A percentile compares a stretch with the other conserved stretches of the same genome.
These are phyloP conservation scores for Dasyurus viverrinus DNA, from an alignment of 2,113 vertebrate species.

Conservation along the genomic window DNA sequence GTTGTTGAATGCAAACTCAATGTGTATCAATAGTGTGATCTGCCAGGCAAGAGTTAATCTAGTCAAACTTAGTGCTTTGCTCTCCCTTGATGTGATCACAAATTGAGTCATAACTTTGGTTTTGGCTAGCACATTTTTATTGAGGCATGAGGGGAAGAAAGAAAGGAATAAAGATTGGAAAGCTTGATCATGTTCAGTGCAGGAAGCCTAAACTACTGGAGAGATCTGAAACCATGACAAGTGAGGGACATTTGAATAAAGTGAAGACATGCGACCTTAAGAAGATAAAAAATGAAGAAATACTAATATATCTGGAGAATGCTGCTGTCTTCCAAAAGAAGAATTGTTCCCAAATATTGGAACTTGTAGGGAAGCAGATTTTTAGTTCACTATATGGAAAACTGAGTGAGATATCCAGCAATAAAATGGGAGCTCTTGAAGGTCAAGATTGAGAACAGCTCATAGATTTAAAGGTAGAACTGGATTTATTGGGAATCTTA, in stretches of 20 bases:
- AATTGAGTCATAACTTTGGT: background rate
- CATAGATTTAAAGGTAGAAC: background rate
- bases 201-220: background rate
- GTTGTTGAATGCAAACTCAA: background rate
- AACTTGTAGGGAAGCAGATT: background rate
- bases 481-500: background rate
- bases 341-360: background rate
- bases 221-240: background rate
- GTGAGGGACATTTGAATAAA: background rate
- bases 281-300: background rate
- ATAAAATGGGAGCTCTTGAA: background rate
- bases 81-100: background rate
- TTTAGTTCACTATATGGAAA: background rate
- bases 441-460: background rate
- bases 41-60: background rate
- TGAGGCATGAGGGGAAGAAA: background rate
- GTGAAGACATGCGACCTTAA: background rate
- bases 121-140: background rate
- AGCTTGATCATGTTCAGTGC: background rate
- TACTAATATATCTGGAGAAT: background rate
- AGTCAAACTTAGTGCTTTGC: background rate
- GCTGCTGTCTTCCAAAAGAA: background rate
- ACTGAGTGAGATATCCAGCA: background rate
- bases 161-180: background rate
- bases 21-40: background rate